Evolutionary conservation across 2,888 invertebrate species (phyloP).

Genomic region (Acleris sparsana): DNA sequence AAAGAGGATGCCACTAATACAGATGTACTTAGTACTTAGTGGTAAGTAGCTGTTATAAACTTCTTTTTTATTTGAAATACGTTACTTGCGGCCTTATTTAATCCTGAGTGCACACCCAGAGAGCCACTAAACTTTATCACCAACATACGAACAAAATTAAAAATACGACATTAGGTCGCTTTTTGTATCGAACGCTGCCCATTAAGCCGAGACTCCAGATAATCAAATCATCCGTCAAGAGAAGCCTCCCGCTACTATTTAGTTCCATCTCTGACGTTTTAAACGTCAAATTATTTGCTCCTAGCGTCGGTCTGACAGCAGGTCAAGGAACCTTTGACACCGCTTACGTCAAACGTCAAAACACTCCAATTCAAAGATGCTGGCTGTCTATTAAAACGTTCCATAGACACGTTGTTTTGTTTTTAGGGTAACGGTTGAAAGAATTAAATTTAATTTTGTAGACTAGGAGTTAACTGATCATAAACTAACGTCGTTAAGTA

Average conservation of each 20-base stretch:
- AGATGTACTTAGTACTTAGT: too few relatives aligned
- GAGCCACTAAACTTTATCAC: too few relatives aligned
- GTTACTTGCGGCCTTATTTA: too few relatives aligned
- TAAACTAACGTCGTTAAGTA: not conserved
- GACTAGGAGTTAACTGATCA: not conserved
- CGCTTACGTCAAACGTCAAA: slow-evolving; percentile 38
- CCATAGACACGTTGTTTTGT: slow-evolving; percentile 23
- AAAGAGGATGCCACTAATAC: too few relatives aligned
- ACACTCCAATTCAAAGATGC: slow-evolving; percentile 34
- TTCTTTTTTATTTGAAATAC: too few relatives aligned
- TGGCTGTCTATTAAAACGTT: slow-evolving; percentile 37
- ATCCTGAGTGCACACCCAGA: too few relatives aligned
- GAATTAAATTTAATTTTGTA: slow-evolving; percentile 14
- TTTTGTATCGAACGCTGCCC: not conserved
- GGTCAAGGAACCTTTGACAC: slow-evolving; percentile 35
- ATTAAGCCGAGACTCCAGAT: slow-evolving; percentile 26
- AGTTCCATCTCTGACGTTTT: slow-evolving; percentile 26
- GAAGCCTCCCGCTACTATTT: slow-evolving; percentile 31
- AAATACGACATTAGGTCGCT: too few relatives aligned
- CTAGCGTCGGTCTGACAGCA: slow-evolving; percentile 33
- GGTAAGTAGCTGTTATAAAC: too few relatives aligned
- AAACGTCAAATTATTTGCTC: slow-evolving; percentile 45
- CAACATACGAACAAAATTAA: too few relatives aligned
- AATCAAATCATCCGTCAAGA: slow-evolving; percentile 31
- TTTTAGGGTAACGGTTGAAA: slow-evolving; percentile 17